A percentile compares a stretch with the other conserved stretches of the same genome.
Conservation (phyloP, 2,888 invertebrate genomes). For the Xestobium rufovillosum region DNA sequence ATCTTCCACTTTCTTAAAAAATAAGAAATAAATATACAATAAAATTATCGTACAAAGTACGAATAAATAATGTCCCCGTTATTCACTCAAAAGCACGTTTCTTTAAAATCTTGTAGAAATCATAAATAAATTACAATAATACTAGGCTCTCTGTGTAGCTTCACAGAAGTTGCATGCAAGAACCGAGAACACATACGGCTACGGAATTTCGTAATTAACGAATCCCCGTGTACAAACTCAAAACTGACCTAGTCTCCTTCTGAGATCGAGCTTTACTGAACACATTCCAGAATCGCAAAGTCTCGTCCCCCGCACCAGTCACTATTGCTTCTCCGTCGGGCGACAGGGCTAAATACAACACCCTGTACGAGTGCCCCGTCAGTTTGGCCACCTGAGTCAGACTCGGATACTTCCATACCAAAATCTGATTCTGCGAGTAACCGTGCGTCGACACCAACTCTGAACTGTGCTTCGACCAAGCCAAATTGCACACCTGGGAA, state of each 20-base stretch:
- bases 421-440: constrained; percentile 96
- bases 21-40: too few species aligned
- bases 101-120: too few species aligned
- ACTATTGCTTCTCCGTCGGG: constrained; percentile 99
- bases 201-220: too few species aligned
- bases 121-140: too few species aligned
- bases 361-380: constrained; percentile 93
- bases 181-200: too few species aligned
- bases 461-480: constrained; percentile 98
- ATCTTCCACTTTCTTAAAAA: too few species aligned
- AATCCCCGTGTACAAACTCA: constrained; percentile 87
- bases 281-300: constrained; percentile 97
- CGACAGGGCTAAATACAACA: constrained; percentile 91
- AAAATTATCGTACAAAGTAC: too few species aligned
- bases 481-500: constrained; percentile 95
- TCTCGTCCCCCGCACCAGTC: constrained; percentile 98
- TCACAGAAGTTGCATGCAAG: too few species aligned
- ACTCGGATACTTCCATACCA: constrained; percentile 98
- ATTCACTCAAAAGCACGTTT: too few species aligned
- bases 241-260: constrained; percentile 87
- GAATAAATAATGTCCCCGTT: too few species aligned
- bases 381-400: constrained; percentile 94
- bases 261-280: constrained; percentile 95
- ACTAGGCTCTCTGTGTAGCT: not conserved
- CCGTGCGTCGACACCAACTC: constrained; percentile 98